Base-by-base conservation (phyloP, 2,797 vertebrate species). In the Euphonia xanthogaster region DNA sequence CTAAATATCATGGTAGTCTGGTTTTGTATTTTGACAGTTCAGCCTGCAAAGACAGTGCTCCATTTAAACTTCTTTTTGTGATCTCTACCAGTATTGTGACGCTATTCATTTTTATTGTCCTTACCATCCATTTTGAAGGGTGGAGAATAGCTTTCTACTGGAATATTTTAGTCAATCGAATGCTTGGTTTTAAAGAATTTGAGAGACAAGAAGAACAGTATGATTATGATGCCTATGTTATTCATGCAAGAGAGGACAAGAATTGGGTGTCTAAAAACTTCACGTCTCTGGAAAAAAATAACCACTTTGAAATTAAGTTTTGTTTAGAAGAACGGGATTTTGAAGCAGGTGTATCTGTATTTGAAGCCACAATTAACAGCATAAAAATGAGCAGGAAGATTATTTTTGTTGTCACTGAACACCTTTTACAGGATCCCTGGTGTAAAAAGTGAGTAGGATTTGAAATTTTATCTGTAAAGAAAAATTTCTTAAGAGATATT, bases 91-190 rank as follows among this genome's bases (percentile, higher is more conserved):
- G 96, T 2, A 2, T 22, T 9, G 97, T 99, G 16, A 50, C 95
- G 18, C 57, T 96, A 42, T 73, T 99, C 55, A 97, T 98, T 48
- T 84, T 97, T 33, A 63, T 66, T 2, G 97, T 98, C 4, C 91
- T 99, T 42, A 39, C 98, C 10, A 79, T 98, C 60, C 98, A 98
- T 35, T 99, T 99, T 87, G 98, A 99, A 37, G 99, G 99, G 28
- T 99, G 99, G 99, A 99, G 99, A 93, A 98, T 99, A 94, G 97
- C 98, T 88, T 99, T 99, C 95, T 99, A 98, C 62, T 99, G 99
- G 98, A 99, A 98, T 92, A 97, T 99, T 92, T 58, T 98, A 42
- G 97, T 99, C 66, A 99, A 98, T 92, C 98, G 98, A 81, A 97
- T 98, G 21, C 97, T 99, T 12, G 99, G 99, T 20, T 98, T 99